Evolutionary conservation across 2,113 vertebrate genomes (phyloP).

Genomic region (Aix galericulata): DNA sequence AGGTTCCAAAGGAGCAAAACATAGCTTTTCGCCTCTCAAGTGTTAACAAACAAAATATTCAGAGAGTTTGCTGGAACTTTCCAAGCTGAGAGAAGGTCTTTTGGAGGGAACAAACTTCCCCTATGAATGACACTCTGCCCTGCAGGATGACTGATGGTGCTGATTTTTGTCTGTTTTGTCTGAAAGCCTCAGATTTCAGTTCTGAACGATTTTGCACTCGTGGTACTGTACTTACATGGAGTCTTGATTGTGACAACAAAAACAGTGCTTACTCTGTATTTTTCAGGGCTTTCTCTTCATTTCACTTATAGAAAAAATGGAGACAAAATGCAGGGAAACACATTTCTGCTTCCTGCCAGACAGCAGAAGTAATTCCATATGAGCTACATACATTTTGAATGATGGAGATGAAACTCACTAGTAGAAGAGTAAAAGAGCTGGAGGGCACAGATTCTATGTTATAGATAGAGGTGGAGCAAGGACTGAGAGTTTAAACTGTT

Average conservation of each 20-base stretch:
- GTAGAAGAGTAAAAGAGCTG: neutral
- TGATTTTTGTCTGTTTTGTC: neutral
- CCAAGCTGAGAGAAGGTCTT: neutral
- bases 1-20: neutral
- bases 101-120: neutral
- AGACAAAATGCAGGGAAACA: neutral
- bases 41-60: neutral
- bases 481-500: neutral
- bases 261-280: neutral
- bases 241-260: neutral
- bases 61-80: neutral
- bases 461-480: neutral
- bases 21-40: neutral
- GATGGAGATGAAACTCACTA: neutral
- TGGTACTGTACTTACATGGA: neutral
- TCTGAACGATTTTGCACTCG: neutral
- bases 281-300: neutral
- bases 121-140: neutral
- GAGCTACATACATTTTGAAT: neutral
- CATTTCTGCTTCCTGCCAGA: neutral
- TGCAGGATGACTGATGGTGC: neutral
- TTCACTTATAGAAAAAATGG: neutral
- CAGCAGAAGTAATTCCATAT: neutral
- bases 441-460: neutral
- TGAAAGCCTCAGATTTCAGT: neutral